phyloP scores from a whole-genome alignment of 2,113 vertebrate species.

The Lynx canadensis region DNA sequence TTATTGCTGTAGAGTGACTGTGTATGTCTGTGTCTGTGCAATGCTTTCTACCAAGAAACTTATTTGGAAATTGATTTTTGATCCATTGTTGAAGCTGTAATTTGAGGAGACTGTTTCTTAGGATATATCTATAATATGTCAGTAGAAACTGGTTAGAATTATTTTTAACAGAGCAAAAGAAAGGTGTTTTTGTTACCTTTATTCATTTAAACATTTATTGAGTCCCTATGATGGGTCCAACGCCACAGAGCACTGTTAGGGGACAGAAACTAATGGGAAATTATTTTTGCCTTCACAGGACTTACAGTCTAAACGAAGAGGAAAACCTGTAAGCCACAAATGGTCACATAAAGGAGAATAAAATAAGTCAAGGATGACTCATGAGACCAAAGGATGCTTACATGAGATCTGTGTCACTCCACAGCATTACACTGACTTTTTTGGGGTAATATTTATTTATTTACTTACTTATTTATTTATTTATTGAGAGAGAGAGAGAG shows the following conservation, averaged over 20 bases:
- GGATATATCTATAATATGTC: neutral
- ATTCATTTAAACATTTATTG: neutral
- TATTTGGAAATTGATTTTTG: slow-evolving; percentile 5
- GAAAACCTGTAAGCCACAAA: neutral
- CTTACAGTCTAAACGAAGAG: neutral
- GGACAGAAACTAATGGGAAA: neutral
- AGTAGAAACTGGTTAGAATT: neutral
- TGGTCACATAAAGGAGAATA: neutral
- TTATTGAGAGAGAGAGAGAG: too few relatives aligned
- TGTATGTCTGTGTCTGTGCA: neutral
- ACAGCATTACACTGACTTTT: neutral
- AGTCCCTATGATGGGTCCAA: neutral
- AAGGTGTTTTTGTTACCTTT: neutral
- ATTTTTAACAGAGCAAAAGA: neutral
- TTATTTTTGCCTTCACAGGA: neutral
- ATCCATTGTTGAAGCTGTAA: neutral
- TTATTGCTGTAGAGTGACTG: neutral
- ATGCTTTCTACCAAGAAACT: neutral
- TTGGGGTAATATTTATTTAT: too few relatives aligned
- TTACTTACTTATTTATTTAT: too few relatives aligned
- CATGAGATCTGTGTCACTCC: neutral
- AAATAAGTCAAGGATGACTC: neutral
- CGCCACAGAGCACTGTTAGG: neutral
- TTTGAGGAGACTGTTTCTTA: neutral
- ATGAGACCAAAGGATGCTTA: neutral